Conservation (phyloP, 2,888 invertebrate species). For the Caenorhabditis sp. region DNA sequence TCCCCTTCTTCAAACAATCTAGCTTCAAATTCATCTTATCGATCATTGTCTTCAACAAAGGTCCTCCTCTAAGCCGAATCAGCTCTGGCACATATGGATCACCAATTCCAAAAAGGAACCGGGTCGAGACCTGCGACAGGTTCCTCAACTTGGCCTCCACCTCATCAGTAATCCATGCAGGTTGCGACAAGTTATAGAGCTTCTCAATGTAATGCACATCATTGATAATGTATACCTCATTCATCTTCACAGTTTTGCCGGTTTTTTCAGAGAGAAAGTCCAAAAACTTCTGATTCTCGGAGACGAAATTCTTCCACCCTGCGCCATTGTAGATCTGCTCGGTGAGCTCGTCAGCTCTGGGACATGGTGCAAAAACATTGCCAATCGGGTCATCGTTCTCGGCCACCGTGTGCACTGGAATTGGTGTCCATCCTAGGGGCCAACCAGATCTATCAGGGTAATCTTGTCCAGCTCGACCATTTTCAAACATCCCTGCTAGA, state of each 20-base stretch:
- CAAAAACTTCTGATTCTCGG: slow-evolving; percentile 53
- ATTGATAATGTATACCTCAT: slow-evolving; percentile 53
- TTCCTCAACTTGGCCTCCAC: slow-evolving; percentile 48
- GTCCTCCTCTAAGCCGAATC: slow-evolving; percentile 50
- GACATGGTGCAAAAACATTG: slow-evolving; percentile 60
- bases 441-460: slow-evolving; percentile 53
- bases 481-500: slow-evolving; percentile 81
- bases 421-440: slow-evolving; percentile 62
- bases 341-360: slow-evolving; percentile 54
- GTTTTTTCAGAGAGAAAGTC: slow-evolving; percentile 50
- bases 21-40: slow-evolving; percentile 48
- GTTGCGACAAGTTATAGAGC: slow-evolving; percentile 59
- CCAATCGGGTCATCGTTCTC: slow-evolving; percentile 53
- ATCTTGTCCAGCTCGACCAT: slow-evolving; percentile 51
- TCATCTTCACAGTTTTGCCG: slow-evolving; percentile 52
- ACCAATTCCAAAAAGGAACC: slow-evolving; percentile 57
- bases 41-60: slow-evolving; percentile 40
- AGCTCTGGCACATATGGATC: slow-evolving; percentile 59
- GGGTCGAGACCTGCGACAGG: slow-evolving; percentile 56
- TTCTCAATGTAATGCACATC: slow-evolving; percentile 65
- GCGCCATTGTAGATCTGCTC: slow-evolving; percentile 36
- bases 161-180: slow-evolving; percentile 55
- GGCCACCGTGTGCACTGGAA: slow-evolving; percentile 61
- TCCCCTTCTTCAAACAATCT: slow-evolving; percentile 29
- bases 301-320: slow-evolving; percentile 46